Base-by-base conservation (phyloP, 2,888 invertebrate genomes). In the Hypercompe scribonia region DNA sequence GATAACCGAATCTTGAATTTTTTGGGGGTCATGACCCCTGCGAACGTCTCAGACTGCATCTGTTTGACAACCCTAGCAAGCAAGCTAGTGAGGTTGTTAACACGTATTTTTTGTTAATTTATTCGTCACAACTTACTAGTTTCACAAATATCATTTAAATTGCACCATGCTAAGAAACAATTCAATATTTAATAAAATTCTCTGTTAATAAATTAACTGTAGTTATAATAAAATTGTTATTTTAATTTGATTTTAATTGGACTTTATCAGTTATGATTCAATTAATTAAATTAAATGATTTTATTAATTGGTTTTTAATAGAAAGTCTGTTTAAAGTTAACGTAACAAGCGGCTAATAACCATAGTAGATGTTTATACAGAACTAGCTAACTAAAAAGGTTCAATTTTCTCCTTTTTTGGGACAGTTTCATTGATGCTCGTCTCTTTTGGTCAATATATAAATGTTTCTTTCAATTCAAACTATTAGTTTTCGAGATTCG, bases 221-320 rank as follows among this genome's bases (percentile, higher is more conserved):
- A 24, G 39, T 36, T 18, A 64, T 33, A 31, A 21, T 46, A 21
- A 46, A 46, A 34, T 21, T 34, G 21, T 64, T 28, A 39, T 65
- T 64, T 2, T 1, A 65, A 31, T 66, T 31, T 31, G 2, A 46
- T 66, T 42, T 31, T 21, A 21, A 18, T 65, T 65, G 42, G 3
- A 2, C 31, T 66, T 24, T 24, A 66, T 66, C 33, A 33, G 46
- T 46, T 11, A 18, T 42, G 3, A 28, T 15, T 18, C 21, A 42
- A 31, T 31, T 10, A 66, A 11, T 31, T 4, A 24, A 31, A 28
- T 46, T 1, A 11, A 24, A 13, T 18, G 46, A 46, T 66, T 61
- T 24, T 24, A 31, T 11, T 66, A 33, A 66, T 66, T 46, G 46
- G 46, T 46, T 66, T 46, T 66, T 66, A 66, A 66, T 66, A 31